Conservation (phyloP, 2,113 vertebrate genomes). For the Oncorhynchus masou region DNA sequence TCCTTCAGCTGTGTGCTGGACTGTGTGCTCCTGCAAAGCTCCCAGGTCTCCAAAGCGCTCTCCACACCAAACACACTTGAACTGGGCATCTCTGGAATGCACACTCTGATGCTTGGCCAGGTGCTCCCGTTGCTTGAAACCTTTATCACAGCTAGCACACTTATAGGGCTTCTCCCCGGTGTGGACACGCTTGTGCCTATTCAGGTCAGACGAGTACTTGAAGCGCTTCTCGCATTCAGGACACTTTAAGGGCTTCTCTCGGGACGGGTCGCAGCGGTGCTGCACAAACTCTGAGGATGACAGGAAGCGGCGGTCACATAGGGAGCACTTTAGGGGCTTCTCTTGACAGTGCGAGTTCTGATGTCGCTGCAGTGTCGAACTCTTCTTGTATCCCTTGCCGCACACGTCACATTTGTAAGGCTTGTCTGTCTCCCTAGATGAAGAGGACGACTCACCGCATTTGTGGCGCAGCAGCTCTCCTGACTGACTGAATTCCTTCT, state of each 20-base stretch:
- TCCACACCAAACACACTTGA: slow-evolving; percentile 97
- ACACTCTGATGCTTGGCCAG: slow-evolving; percentile 94
- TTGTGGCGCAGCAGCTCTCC: slow-evolving; percentile 93
- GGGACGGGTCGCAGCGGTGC: slow-evolving; percentile 91
- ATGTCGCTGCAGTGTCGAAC: slow-evolving; percentile 93
- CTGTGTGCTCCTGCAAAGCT: slow-evolving; percentile 92
- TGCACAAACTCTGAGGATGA: slow-evolving; percentile 95
- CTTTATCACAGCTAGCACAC: slow-evolving; percentile 92
- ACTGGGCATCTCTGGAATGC: slow-evolving; percentile 93
- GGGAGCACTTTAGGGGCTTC: slow-evolving; percentile 93
- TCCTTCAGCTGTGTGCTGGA: slow-evolving; percentile 89
- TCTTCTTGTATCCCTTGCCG: slow-evolving; percentile 94
- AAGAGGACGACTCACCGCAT: slow-evolving; percentile 81
- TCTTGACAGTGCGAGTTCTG: slow-evolving; percentile 91
- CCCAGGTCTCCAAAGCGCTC: slow-evolving; percentile 93
- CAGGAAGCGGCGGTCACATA: slow-evolving; percentile 94
- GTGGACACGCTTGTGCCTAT: slow-evolving; percentile 91
- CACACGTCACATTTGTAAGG: slow-evolving; percentile 96
- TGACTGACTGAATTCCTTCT: slow-evolving; percentile 96
- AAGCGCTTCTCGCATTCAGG: slow-evolving; percentile 96
- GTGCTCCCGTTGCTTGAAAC: slow-evolving; percentile 97
- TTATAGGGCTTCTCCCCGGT: slow-evolving; percentile 97
- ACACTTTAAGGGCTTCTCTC: slow-evolving; percentile 94
- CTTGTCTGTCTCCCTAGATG: slow-evolving; percentile 76
- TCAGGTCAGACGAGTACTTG: slow-evolving; percentile 95